Conservation (phyloP, 2,797 vertebrate species). For the Falco peregrinus region DNA sequence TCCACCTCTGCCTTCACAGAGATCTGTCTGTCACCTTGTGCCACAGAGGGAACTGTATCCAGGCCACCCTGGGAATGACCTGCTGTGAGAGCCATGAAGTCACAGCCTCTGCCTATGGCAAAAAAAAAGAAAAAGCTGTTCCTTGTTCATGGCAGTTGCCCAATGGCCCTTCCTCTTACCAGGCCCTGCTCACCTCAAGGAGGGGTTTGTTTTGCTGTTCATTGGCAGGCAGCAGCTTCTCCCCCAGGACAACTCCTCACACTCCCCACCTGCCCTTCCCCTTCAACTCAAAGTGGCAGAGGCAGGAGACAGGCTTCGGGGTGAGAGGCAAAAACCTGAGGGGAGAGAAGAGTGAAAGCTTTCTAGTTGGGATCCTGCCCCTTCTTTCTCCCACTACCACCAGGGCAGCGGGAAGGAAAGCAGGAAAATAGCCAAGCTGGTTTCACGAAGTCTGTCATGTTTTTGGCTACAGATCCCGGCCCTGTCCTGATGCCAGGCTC, state of each 20-base stretch:
- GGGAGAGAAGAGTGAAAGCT: neutral
- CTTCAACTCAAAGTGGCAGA: neutral
- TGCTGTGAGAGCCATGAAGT: neutral
- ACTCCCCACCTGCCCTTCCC: neutral
- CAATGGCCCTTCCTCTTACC: neutral
- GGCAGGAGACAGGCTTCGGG: neutral
- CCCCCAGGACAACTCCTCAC: neutral
- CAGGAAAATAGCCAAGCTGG: neutral
- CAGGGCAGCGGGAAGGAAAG: neutral
- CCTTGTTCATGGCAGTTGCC: neutral
- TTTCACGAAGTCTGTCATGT: neutral
- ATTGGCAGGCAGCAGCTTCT: neutral
- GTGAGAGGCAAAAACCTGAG: neutral
- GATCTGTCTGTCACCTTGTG: neutral
- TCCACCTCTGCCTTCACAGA: neutral
- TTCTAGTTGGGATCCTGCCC: neutral
- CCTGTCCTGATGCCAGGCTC: neutral
- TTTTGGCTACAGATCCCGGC: slow-evolving; percentile 24
- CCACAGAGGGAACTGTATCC: neutral
- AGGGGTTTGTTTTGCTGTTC: neutral
- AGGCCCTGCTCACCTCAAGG: neutral
- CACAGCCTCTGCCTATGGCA: neutral
- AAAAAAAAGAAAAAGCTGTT: neutral
- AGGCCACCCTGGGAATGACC: neutral
- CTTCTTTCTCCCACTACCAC: neutral